phyloP scores from a whole-genome alignment of 2,797 vertebrate species.

The Hozukius guyotensis region DNA sequence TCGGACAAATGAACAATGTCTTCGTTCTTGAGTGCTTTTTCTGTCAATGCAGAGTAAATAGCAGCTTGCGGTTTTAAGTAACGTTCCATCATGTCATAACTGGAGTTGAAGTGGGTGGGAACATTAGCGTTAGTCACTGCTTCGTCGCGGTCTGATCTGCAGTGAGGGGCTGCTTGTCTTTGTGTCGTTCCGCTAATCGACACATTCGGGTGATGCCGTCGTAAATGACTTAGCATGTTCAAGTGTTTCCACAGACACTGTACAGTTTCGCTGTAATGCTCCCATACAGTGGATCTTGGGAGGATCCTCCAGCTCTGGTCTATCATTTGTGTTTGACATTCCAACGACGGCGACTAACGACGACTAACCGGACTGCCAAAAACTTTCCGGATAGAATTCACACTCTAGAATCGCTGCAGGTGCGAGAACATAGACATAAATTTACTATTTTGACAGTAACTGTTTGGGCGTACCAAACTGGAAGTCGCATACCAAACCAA shows the following conservation, averaged over 20 bases:
- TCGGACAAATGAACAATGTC: background rate
- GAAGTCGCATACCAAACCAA: background rate
- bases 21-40: background rate
- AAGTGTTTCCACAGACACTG: too few species aligned
- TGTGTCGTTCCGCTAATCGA: background rate
- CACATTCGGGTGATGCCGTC: background rate
- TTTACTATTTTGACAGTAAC: background rate
- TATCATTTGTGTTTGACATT: background rate
- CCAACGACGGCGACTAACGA: background rate
- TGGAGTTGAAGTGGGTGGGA: background rate
- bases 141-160: background rate
- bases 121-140: background rate
- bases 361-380: too few species aligned
- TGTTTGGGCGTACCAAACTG: background rate
- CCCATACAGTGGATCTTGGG: background rate
- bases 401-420: too few species aligned
- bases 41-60: background rate
- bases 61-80: background rate
- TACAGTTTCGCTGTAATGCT: background rate
- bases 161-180: background rate
- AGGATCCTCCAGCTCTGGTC: background rate
- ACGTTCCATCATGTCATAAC: background rate
- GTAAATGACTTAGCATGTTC: too few species aligned
- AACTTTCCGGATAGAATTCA: too few species aligned
- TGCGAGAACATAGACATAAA: background rate